Evolutionary conservation across 92 coral and sea anemone genomes (phyloP), one percentile per base, ranked within the genome.

Genomic region (Epizoanthus ramosus): DNA sequence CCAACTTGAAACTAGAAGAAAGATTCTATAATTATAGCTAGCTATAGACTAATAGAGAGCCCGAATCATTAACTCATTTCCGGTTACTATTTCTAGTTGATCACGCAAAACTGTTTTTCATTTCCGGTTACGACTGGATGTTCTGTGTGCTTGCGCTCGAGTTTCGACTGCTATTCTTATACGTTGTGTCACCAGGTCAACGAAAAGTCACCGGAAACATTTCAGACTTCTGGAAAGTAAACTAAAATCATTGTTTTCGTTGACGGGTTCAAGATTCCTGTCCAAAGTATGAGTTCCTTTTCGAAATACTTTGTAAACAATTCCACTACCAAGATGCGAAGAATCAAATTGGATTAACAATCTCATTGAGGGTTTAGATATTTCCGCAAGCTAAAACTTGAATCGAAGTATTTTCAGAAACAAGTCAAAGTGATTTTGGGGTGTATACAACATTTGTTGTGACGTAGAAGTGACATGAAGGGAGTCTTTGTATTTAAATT

Each of bases 181-280:
- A 31, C 37, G 80, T 35, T 3, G 14, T 23, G 82, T 77, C 57
- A 24, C 82, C 70, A 21, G 82, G 82, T 77, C 71, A 77, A 68
- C 71, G 41, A 39, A 5, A 60, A 28, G 82, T 43, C 71, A 41
- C 70, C n/a, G n/a, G 25, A 77, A 77, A 61, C 63, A 19, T 61
- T 43, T 23, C 54, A 39, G 69, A 59, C 71, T 59, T 45, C 71
- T 21, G 12, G 57, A 59, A 21, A 77, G 63, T 60, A 39, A 22
- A 19, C 45, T 54, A 7, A 74, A 54, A 56, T 12, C 69, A 76
- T 43, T 35, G 41, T 19, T 58, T 57, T 10, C 35, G 3, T 4
- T 75, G 80, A 75, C 68, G 60, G 21, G 56, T 75, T 60, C 69
- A 76, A 76, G 81, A 76, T 76, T 76, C 28, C 19, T 33, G 58